Conservation (phyloP, 1,140 invertebrate genomes). For the Diplogasteroides magnus region DNA sequence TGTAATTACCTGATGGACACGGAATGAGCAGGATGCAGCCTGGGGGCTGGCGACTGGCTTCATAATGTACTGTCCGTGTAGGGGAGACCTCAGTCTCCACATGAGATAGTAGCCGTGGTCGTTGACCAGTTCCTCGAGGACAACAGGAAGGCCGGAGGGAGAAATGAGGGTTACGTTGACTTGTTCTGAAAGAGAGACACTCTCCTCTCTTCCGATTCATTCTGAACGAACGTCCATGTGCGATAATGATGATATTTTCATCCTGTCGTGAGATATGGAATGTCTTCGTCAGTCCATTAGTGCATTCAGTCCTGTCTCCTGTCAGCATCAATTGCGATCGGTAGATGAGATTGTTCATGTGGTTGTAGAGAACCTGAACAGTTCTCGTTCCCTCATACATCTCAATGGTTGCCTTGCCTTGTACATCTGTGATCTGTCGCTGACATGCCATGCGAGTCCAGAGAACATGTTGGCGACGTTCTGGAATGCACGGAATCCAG, state of each 20-base stretch:
- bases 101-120: too few species aligned
- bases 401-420: background rate
- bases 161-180: too few species aligned
- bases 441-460: conserved; percentile 19
- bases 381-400: too few species aligned
- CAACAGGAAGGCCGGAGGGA: too few species aligned
- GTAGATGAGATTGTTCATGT: conserved; percentile 22
- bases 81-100: background rate
- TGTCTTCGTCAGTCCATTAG: background rate
- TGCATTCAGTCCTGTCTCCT: conserved; percentile 17
- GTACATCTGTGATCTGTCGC: background rate
- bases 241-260: conserved; percentile 22
- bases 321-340: conserved; percentile 32
- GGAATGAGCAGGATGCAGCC: conserved; percentile 22
- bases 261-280: conserved; percentile 20
- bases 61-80: conserved; percentile 26
- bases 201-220: conserved; percentile 8
- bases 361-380: conserved; percentile 24
- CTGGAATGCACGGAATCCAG: conserved; percentile 9
- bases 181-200: conserved; percentile 6
- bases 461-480: conserved; percentile 6
- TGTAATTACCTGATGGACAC: conserved; percentile 21
- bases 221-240: conserved; percentile 21
- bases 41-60: conserved; percentile 4
- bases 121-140: too few species aligned